phyloP scores from a whole-genome alignment of 1,140 invertebrate genomes.

The Wiebesia pumilae region DNA sequence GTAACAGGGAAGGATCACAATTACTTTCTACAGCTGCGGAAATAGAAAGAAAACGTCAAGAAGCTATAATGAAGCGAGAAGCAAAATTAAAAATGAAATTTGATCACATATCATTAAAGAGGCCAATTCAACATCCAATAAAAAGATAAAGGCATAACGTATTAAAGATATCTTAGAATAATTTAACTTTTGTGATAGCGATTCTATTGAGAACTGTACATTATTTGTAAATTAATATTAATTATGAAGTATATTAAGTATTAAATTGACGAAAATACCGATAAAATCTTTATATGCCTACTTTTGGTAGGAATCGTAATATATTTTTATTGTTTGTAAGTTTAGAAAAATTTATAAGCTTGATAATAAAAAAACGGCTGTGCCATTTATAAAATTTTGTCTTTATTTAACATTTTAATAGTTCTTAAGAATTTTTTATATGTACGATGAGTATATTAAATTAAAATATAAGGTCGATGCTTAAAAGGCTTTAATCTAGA shows the following conservation, averaged over 20 bases:
- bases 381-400: constrained; percentile 35
- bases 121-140: constrained; percentile 20
- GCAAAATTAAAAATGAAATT: constrained; percentile 38
- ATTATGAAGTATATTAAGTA: constrained; percentile 32
- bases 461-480: not conserved
- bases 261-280: constrained; percentile 18
- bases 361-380: constrained; percentile 47
- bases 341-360: constrained; percentile 39
- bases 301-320: constrained; percentile 40
- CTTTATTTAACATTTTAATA: constrained; percentile 12
- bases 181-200: not conserved
- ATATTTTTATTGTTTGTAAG: constrained; percentile 48
- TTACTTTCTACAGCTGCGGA: constrained; percentile 43
- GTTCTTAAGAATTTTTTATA: not conserved
- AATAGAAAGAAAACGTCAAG: constrained; percentile 47
- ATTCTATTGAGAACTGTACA: constrained; percentile 7
- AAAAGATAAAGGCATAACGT: constrained; percentile 31
- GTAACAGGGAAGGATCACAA: constrained; percentile 3
- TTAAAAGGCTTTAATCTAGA: not conserved
- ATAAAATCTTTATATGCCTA: constrained; percentile 37
- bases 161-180: not conserved
- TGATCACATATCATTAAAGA: constrained; percentile 8
- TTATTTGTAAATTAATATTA: constrained; percentile 25
- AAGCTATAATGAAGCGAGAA: constrained; percentile 48
- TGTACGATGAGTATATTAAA: not conserved